Conservation (phyloP, 2,797 vertebrate species). For the Bucorvus abyssinicus region DNA sequence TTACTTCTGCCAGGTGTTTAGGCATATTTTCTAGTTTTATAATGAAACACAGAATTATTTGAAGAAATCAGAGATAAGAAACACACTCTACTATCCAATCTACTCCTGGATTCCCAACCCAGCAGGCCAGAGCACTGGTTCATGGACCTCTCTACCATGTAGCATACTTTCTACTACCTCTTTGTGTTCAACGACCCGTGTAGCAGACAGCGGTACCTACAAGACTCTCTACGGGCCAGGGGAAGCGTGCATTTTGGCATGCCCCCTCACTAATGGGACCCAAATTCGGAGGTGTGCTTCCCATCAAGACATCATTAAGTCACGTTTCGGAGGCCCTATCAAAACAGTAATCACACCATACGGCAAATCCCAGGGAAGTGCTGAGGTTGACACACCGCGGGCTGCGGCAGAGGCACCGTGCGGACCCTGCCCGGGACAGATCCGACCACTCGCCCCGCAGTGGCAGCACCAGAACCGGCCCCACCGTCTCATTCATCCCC, state of each 20-base stretch:
- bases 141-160: not conserved
- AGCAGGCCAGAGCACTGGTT: too few species aligned
- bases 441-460: not conserved
- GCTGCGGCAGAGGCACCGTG: not conserved
- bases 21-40: not conserved
- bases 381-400: too few species aligned
- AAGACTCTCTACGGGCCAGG: fast-evolving
- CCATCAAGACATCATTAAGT: fast-evolving
- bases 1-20: not conserved
- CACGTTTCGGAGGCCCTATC: not conserved
- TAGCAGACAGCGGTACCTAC: not conserved
- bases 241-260: fast-evolving
- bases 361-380: not conserved
- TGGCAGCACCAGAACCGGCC: not conserved
- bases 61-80: not conserved
- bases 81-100: fast-evolving
- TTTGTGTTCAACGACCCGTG: fast-evolving
- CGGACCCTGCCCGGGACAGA: not conserved
- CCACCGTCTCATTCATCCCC: not conserved
- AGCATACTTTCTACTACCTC: fast-evolving
- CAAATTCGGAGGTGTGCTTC: fast-evolving
- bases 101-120: too few species aligned
- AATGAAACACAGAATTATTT: fast-evolving
- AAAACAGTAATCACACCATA: fast-evolving
- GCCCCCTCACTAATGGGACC: fast-evolving